phyloP scores from a whole-genome alignment of 2,797 vertebrate species.

The Cynodonichthys magdalenae region DNA sequence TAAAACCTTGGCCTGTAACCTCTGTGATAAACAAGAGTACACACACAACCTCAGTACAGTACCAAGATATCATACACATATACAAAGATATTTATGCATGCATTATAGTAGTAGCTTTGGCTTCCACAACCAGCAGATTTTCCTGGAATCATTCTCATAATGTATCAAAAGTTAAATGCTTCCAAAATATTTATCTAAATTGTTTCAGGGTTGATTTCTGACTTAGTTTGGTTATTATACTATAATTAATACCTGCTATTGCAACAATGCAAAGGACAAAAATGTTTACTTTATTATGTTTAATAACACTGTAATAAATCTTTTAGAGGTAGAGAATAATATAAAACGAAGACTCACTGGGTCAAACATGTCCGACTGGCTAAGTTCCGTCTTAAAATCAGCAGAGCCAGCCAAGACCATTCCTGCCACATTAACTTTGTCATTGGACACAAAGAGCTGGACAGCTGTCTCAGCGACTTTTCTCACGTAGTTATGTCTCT shows the following conservation, averaged over 20 bases:
- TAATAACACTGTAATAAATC: background rate
- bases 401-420: slow-evolving; percentile 97
- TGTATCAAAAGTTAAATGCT: too few species aligned
- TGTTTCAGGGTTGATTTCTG: too few species aligned
- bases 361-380: slow-evolving; percentile 99
- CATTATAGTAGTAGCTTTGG: too few species aligned
- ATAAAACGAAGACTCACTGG: slow-evolving; percentile 84
- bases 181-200: too few species aligned
- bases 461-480: slow-evolving; percentile 99
- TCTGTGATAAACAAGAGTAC: slow-evolving; percentile 60
- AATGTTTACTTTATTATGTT: too few species aligned
- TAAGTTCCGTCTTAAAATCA: slow-evolving; percentile 98
- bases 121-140: background rate
- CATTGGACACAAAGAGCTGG: slow-evolving; percentile 97
- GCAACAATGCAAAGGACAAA: too few species aligned
- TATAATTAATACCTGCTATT: too few species aligned
- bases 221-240: too few species aligned
- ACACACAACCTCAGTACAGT: background rate
- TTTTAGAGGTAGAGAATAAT: background rate
- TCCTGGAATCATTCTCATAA: background rate
- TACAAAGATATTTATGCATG: background rate
- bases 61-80: background rate
- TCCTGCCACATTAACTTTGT: slow-evolving; percentile 99
- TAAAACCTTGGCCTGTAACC: slow-evolving; percentile 98
- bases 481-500: slow-evolving; percentile 98